These are phyloP conservation scores for Phylloscopus trochilus DNA, from an alignment of 2,113 vertebrate species.

Conservation along the genomic window DNA sequence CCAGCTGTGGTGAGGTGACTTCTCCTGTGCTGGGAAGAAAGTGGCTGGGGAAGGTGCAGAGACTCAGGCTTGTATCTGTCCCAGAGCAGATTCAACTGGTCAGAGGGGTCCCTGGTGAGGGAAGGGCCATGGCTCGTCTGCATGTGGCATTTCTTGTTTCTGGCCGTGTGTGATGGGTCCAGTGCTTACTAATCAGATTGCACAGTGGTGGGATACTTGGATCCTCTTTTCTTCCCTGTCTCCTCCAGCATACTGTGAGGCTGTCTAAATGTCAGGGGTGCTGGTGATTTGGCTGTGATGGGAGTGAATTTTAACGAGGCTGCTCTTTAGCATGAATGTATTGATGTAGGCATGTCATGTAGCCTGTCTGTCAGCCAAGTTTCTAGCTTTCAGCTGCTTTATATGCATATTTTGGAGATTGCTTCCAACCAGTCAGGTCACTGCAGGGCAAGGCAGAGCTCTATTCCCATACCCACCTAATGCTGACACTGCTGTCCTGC, in stretches of 20 bases:
- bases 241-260: neutral
- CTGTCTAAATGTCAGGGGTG: neutral
- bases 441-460: neutral
- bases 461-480: neutral
- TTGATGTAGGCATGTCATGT: neutral
- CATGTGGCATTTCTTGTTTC: neutral
- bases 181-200: neutral
- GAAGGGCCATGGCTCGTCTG: neutral
- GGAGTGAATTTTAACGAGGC: constrained; percentile 8
- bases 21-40: neutral
- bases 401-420: neutral
- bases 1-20: neutral
- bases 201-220: neutral
- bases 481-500: neutral
- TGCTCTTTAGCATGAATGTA: neutral
- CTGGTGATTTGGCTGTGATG: neutral
- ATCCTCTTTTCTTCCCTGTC: neutral
- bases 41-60: neutral
- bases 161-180: neutral
- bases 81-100: neutral
- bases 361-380: constrained; percentile 7
- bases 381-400: neutral
- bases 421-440: neutral
- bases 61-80: neutral
- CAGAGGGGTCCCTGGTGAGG: neutral